phyloP scores from a whole-genome alignment of 1,140 invertebrate genomes.

The Philopotamus ludificatus region DNA sequence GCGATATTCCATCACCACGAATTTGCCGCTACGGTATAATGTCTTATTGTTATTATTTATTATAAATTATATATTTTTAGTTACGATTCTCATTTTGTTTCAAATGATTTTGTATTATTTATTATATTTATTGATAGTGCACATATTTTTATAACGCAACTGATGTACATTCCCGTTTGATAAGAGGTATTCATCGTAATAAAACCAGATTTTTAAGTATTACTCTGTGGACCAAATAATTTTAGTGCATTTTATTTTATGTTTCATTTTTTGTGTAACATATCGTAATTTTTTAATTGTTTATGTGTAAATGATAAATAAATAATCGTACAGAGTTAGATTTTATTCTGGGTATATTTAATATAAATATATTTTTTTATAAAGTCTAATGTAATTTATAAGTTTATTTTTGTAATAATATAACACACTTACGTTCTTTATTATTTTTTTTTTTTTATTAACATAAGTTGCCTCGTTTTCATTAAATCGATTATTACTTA shows the following conservation, averaged over 20 bases:
- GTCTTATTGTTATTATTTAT: neutral
- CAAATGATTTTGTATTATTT: too few species aligned
- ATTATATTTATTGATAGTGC: too few species aligned
- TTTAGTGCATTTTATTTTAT: constrained; percentile 10
- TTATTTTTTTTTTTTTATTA: constrained; percentile 9
- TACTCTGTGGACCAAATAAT: neutral
- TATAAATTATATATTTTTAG: neutral
- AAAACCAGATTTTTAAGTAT: too few species aligned
- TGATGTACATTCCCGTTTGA: too few species aligned
- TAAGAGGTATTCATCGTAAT: too few species aligned
- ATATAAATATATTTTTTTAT: neutral
- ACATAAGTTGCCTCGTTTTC: neutral
- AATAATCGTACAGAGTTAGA: constrained; percentile 45
- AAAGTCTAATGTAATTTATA: neutral
- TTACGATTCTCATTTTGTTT: too few species aligned
- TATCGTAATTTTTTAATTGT: constrained; percentile 28
- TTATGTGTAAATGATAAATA: constrained; percentile 46
- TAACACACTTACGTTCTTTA: neutral
- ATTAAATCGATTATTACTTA: too few species aligned
- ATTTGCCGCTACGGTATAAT: neutral
- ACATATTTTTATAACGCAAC: too few species aligned
- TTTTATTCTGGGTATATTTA: neutral
- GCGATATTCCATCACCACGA: too few species aligned
- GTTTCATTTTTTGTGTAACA: neutral
- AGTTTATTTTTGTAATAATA: constrained; percentile 6